Conservation (phyloP, 2,113 vertebrate genomes). For the Brachyhypopomus gauderio region DNA sequence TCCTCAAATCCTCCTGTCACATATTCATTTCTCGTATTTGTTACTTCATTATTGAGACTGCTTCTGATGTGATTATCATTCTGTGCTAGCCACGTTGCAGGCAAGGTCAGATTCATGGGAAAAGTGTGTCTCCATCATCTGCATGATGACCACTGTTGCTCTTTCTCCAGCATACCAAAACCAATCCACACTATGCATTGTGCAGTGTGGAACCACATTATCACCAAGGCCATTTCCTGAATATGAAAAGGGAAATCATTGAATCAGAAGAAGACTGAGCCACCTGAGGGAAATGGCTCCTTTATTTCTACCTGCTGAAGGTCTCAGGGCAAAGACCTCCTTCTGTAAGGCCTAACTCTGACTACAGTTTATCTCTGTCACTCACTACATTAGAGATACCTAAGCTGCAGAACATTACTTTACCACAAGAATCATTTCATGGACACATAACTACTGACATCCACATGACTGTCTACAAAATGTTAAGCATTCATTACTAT, state of each 20-base stretch:
- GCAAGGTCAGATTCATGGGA: conserved; percentile 36
- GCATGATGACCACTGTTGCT: conserved; percentile 14
- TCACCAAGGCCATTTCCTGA: conserved; percentile 19
- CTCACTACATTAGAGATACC: conserved; percentile 20
- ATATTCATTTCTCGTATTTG: conserved; percentile 20
- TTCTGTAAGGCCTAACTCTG: not conserved
- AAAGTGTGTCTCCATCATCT: conserved; percentile 21
- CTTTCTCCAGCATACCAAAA: conserved; percentile 33
- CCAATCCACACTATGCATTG: conserved; percentile 4
- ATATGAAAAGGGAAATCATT: conserved; percentile 21
- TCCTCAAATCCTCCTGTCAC: not conserved
- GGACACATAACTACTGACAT: conserved; percentile 4
- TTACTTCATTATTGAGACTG: conserved; percentile 24
- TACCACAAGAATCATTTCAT: conserved; percentile 21
- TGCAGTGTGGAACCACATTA: conserved; percentile 20
- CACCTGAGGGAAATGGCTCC: not conserved
- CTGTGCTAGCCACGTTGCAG: conserved; percentile 23
- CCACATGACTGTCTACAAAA: not conserved
- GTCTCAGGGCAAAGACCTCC: not conserved
- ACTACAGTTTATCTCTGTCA: conserved; percentile 23
- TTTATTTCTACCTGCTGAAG: conserved; percentile 1
- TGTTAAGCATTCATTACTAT: not conserved
- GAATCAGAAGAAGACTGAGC: conserved; percentile 21
- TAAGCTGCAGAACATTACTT: not conserved
- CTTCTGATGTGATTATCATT: conserved; percentile 37